Evolutionary conservation across 2,113 vertebrate genomes (phyloP).

Genomic region (Polyodon spathula): DNA sequence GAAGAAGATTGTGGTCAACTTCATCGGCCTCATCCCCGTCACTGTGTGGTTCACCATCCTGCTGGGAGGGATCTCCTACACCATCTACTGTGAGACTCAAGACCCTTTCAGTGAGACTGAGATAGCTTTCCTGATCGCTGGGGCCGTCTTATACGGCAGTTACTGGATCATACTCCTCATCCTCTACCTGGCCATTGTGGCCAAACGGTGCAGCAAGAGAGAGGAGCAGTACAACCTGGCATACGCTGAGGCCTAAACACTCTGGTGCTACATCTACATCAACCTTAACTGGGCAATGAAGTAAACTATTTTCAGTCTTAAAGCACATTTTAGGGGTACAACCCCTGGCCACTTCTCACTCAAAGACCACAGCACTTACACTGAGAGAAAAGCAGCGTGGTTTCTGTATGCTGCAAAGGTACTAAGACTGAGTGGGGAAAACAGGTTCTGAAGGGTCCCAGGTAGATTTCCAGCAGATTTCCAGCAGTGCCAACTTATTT

Average conservation of each 20-base stretch:
- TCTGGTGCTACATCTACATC: not conserved
- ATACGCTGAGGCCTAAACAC: constrained; percentile 67
- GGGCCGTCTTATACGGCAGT: constrained; percentile 80
- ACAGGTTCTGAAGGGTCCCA: no score
- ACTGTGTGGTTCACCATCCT: constrained; percentile 85
- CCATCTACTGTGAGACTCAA: constrained; percentile 82
- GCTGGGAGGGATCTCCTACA: constrained; percentile 84
- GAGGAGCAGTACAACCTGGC: constrained; percentile 80
- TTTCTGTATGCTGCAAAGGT: no score
- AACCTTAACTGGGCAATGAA: not conserved
- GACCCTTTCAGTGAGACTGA: constrained; percentile 85
- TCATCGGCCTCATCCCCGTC: constrained; percentile 86
- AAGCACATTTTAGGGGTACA: not conserved
- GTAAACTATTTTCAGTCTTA: not conserved
- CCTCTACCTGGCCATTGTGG: constrained; percentile 85
- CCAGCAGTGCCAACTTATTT: no score
- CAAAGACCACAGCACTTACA: no score
- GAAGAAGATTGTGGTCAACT: constrained; percentile 82
- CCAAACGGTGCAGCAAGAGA: constrained; percentile 80
- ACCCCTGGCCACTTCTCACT: not conserved
- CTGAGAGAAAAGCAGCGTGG: no score
- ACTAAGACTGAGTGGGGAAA: no score
- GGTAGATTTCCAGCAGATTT: no score
- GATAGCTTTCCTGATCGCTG: constrained; percentile 75
- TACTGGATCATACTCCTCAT: constrained; percentile 88